Evolutionary conservation across 2,797 vertebrate genomes (phyloP).

Genomic region (Pampus argenteus): DNA sequence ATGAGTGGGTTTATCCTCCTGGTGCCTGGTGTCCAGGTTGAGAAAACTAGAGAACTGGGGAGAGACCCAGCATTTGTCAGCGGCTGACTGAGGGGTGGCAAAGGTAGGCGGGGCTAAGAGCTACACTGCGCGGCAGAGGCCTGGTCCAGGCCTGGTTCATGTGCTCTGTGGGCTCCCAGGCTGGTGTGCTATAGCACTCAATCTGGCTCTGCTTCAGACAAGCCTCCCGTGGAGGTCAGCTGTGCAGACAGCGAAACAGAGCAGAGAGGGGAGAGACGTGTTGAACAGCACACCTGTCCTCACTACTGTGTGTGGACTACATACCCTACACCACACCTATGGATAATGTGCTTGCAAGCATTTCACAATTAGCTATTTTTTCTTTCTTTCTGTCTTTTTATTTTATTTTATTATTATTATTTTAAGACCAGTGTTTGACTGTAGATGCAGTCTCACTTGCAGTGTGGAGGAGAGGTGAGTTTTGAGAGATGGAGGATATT

Average conservation of each 20-base stretch:
- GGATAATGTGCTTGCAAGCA: conserved; percentile 20
- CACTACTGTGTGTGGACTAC: conserved; percentile 46
- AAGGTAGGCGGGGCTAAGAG: conserved; percentile 38
- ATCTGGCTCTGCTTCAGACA: conserved; percentile 75
- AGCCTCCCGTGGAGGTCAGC: conserved; percentile 69
- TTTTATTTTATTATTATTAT: too few species aligned
- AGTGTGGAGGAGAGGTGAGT: conserved; percentile 10
- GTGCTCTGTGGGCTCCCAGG: conserved; percentile 66
- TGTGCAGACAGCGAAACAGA: conserved; percentile 58
- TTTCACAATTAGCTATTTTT: conserved; percentile 12
- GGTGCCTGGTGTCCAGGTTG: conserved; percentile 66
- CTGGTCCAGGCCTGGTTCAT: conserved; percentile 60
- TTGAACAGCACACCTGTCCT: conserved; percentile 75
- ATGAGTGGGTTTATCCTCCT: conserved; percentile 72
- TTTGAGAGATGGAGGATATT: conserved; percentile 46
- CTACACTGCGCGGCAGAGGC: conserved; percentile 34
- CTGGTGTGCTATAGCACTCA: conserved; percentile 55
- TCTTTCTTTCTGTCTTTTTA: conserved; percentile 1
- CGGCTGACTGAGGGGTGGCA: conserved; percentile 47
- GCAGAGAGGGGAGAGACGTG: conserved; percentile 59
- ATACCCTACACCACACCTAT: conserved; percentile 44
- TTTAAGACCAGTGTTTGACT: conserved; percentile 6
- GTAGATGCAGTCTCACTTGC: conserved; percentile 12
- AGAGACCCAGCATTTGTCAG: conserved; percentile 57
- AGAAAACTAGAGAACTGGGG: conserved; percentile 53